Percentiles rank a stretch among this genome's conserved stretches.
phyloP scores from a whole-genome alignment of 2,797 vertebrate species.

The Esox masquinongy region DNA sequence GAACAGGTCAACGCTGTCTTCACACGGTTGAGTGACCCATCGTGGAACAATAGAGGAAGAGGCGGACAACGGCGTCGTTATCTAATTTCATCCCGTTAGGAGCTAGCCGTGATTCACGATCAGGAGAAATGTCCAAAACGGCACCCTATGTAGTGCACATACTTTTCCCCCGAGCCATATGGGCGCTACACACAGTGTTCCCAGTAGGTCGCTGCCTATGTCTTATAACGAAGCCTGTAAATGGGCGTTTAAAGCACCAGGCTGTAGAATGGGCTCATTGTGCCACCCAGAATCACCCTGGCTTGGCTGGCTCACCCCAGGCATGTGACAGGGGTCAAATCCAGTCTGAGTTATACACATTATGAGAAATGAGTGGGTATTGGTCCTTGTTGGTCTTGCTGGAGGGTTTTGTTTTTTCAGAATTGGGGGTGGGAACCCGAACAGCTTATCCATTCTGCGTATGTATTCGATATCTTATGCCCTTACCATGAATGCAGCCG shows the following conservation, averaged over 20 bases:
- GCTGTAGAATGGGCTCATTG: conserved; percentile 59
- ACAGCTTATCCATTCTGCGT: no score
- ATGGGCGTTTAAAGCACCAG: conserved; percentile 13
- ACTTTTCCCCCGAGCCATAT: background rate
- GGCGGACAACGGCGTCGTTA: background rate
- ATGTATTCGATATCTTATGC: no score
- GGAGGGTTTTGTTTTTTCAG: no score
- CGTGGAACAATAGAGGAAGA: background rate
- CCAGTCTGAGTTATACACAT: conserved; percentile 40
- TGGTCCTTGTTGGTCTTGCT: no score
- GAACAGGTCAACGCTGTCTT: background rate
- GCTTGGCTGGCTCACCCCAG: conserved; percentile 50
- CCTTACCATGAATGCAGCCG: background rate
- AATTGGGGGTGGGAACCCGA: no score
- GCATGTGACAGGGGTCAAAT: conserved; percentile 60
- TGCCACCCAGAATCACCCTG: conserved; percentile 49
- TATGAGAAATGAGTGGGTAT: no score
- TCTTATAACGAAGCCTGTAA: background rate
- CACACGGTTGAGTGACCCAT: background rate
- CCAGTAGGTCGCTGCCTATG: background rate
- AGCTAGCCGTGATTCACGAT: no score
- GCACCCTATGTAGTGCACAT: background rate
- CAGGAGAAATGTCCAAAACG: background rate
- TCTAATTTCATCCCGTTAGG: no score
- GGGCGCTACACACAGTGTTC: background rate